Evolutionary conservation across 2,113 vertebrate species (phyloP).

Genomic region (Xyrauchen texanus): DNA sequence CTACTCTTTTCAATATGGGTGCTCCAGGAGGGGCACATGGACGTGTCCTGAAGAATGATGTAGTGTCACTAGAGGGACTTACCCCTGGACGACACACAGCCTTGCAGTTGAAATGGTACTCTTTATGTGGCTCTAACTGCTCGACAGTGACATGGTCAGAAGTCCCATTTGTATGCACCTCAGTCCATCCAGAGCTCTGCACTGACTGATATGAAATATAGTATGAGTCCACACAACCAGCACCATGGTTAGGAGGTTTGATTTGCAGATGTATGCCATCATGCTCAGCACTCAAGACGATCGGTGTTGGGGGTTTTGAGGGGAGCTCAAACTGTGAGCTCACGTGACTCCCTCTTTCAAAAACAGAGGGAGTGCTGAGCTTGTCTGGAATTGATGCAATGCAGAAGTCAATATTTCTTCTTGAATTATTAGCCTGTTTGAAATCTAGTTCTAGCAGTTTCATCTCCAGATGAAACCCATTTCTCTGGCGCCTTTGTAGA

Average conservation of each 20-base stretch:
- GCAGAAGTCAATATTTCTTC: constrained; percentile 33
- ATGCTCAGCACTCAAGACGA: constrained; percentile 26
- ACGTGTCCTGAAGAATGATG: constrained; percentile 31
- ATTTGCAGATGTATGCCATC: constrained; percentile 46
- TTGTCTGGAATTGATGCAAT: constrained; percentile 49
- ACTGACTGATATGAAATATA: constrained; percentile 41
- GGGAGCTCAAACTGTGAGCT: constrained; percentile 46
- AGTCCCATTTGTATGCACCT: constrained; percentile 31
- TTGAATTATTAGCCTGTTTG: constrained; percentile 37
- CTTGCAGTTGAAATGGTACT: constrained; percentile 45
- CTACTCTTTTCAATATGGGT: constrained; percentile 30
- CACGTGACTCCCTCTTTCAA: constrained; percentile 37
- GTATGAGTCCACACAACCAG: constrained; percentile 18
- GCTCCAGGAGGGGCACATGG: constrained; percentile 49
- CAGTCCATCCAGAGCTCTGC: constrained; percentile 31
- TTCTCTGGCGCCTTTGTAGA: neutral
- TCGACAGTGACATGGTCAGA: constrained; percentile 14
- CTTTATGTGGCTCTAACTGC: constrained; percentile 36
- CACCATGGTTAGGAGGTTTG: constrained; percentile 16
- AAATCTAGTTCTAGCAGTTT: constrained; percentile 50
- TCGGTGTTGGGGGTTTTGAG: constrained; percentile 40
- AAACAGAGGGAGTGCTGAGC: constrained; percentile 33
- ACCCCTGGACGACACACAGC: constrained; percentile 53
- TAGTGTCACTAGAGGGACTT: constrained; percentile 41
- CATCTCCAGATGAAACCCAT: constrained; percentile 41